Base-by-base conservation (phyloP, 2,888 invertebrate genomes). In the Prosapia bicincta region DNA sequence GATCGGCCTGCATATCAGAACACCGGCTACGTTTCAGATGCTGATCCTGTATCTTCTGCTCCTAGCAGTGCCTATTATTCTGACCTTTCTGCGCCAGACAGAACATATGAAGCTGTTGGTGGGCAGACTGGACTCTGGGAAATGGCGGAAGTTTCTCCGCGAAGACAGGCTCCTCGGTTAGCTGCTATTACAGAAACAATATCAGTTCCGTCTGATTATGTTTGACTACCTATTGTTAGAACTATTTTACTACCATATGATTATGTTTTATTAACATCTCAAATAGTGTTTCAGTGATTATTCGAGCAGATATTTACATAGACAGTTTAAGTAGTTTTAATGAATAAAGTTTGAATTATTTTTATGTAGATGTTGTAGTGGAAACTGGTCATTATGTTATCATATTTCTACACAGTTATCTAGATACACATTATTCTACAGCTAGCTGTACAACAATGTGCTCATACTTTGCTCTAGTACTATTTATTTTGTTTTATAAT, bases 1-100 rank as follows among this genome's bases (percentile, higher is more conserved):
- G 92, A 92, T 83, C 86, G 90, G 69, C 91, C 91, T 13, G 90
- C 91, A 72, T 92, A 92, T 83, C 91, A 91, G 82, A 92, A 92
- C 84, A 90, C 91, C 23, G 92, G 89, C 25, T 92, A 91, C 84
- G 79, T 80, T 26, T 75, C 79, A 68, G 81, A 81, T 72, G 77
- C 78, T 54, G 81, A 80, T 26, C 89, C 89, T 67, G 85, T 86
- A 67, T 88, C 89, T 28, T 89, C 89, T 77, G 91, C 91, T 9
- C 91, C 91, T n/a, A 91, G 91, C 83, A 91, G 91, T 84, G 92
- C 92, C 26, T 92, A 92, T 83, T 92, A 92, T 83, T 91, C 91
- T 76, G 92, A 92, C 84, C 85, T 92, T 74, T 90, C 89, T 20
- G 87, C 88, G 23, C 83, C 84, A 3, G 89, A 89, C 80, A 83